phyloP scores from a whole-genome alignment of 2,113 vertebrate genomes.

The Eptatretus burgeri region DNA sequence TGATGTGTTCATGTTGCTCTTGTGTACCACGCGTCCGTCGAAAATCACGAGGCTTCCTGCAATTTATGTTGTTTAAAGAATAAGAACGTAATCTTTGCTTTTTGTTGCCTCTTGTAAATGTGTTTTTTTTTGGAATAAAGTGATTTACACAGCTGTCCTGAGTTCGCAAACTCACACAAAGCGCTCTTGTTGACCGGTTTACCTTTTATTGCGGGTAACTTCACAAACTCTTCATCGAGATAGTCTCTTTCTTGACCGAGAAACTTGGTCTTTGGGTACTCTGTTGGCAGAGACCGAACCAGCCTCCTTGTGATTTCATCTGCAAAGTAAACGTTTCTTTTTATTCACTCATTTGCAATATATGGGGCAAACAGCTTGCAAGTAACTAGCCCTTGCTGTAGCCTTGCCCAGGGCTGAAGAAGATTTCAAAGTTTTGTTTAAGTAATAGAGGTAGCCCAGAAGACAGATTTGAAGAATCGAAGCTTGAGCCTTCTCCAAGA shows the following conservation, averaged over 20 bases:
- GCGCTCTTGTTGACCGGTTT: slow-evolving; percentile 16
- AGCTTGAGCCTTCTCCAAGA: too few species aligned
- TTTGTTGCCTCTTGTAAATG: neutral
- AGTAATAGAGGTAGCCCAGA: neutral
- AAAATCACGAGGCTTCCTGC: slow-evolving; percentile 49
- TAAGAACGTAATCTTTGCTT: neutral
- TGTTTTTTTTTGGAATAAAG: neutral
- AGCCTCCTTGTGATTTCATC: slow-evolving; percentile 41
- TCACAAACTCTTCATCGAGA: slow-evolving; percentile 24
- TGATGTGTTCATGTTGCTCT: slow-evolving; percentile 41
- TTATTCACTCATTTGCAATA: neutral
- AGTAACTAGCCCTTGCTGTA: neutral
- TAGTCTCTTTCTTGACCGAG: slow-evolving; percentile 27
- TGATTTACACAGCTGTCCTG: neutral
- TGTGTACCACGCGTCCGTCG: slow-evolving; percentile 67
- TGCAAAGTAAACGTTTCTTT: slow-evolving; percentile 12
- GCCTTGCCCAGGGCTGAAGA: neutral
- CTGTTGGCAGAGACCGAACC: slow-evolving; percentile 29
- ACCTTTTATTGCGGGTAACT: slow-evolving; percentile 46
- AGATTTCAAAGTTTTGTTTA: neutral
- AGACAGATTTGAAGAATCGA: too few species aligned
- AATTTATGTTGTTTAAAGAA: neutral
- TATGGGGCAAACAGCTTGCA: neutral
- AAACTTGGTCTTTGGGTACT: slow-evolving; percentile 26
- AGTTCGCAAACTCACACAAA: neutral